These are phyloP conservation scores for Echiichthys vipera DNA, from an alignment of 2,797 vertebrate genomes.

Conservation along the genomic window DNA sequence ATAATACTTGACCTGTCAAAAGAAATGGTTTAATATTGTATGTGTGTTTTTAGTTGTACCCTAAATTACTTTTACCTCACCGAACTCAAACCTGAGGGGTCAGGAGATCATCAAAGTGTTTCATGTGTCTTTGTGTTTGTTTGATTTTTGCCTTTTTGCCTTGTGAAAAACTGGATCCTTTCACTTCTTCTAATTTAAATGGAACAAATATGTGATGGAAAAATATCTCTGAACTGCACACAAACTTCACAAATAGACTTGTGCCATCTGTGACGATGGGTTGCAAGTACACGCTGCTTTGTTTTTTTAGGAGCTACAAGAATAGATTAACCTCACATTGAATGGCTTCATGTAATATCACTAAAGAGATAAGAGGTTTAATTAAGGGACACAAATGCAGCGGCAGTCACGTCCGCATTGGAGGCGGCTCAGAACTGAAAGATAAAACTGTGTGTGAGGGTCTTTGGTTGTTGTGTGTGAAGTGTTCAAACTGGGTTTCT, in stretches of 20 bases:
- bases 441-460: background rate
- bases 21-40: too few relatives aligned
- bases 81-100: background rate
- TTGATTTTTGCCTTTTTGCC: too few relatives aligned
- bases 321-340: background rate
- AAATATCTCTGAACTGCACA: background rate
- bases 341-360: background rate
- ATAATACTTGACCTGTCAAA: background rate
- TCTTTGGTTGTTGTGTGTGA: background rate
- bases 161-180: background rate
- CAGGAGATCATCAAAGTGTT: background rate
- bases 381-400: background rate
- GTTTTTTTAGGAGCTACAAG: background rate
- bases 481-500: background rate
- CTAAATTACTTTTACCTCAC: background rate
- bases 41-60: background rate
- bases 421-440: conserved; percentile 23
- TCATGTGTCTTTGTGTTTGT: background rate
- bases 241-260: background rate
- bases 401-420: conserved; percentile 41
- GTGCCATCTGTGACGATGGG: background rate
- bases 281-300: background rate
- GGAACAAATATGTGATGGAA: background rate
- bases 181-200: background rate
- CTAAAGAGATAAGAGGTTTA: background rate